These are phyloP conservation scores for Larimichthys polyactis DNA, from an alignment of 2,113 vertebrate species.

Conservation along the genomic window DNA sequence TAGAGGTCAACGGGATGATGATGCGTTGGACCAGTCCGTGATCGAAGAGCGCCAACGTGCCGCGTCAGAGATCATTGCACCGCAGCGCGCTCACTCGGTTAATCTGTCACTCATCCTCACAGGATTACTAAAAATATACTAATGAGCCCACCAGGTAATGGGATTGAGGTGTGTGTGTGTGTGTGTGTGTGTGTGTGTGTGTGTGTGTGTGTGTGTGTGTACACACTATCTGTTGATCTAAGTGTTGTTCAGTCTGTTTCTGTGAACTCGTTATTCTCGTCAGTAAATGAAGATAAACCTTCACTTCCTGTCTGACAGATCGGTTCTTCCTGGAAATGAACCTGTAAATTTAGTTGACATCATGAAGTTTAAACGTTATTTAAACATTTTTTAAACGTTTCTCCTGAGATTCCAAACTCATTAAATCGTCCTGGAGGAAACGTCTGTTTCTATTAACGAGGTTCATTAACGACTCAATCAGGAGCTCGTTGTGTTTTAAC, in stretches of 20 bases:
- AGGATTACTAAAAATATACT: conserved; percentile 82
- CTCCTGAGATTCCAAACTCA: no score
- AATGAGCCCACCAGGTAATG: conserved; percentile 69
- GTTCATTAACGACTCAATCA: no score
- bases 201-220: conserved; percentile 22
- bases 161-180: conserved; percentile 66
- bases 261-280: no score
- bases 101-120: conserved; percentile 72
- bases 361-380: no score
- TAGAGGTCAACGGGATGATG: conserved; percentile 49
- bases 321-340: no score
- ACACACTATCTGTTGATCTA: neutral
- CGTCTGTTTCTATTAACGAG: no score
- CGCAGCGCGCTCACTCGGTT: conserved; percentile 36
- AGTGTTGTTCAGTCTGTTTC: neutral
- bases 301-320: no score
- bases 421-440: no score
- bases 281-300: no score
- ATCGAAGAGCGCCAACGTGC: conserved; percentile 51
- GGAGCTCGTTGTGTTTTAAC: no score
- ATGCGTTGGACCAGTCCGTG: neutral
- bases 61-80: conserved; percentile 58
- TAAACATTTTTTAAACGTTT: no score
- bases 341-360: no score
- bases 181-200: conserved; percentile 21